These are phyloP conservation scores for Morelia viridis DNA, from an alignment of 2,797 vertebrate species.

Conservation along the genomic window DNA sequence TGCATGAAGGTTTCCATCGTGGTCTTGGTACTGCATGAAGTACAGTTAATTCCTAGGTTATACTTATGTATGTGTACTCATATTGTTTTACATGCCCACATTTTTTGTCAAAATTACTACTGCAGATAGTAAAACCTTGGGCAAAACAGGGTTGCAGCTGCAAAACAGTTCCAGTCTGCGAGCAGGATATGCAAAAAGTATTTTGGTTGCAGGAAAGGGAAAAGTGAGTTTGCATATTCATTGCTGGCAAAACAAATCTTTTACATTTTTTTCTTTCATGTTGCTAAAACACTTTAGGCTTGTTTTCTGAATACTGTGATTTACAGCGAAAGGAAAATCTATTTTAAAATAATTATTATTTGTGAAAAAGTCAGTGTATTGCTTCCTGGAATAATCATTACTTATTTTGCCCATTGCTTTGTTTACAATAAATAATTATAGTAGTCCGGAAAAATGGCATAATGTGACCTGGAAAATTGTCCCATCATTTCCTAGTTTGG, in stretches of 20 bases:
- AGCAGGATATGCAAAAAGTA: slow-evolving; percentile 27
- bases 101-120: not conserved
- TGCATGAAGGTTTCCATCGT: not conserved
- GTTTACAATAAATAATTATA: slow-evolving; percentile 22
- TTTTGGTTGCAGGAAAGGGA: slow-evolving; percentile 3
- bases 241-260: slow-evolving; percentile 22
- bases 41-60: not conserved
- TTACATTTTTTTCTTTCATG: slow-evolving; percentile 1
- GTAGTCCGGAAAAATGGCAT: not conserved
- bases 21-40: not conserved
- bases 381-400: slow-evolving; percentile 12
- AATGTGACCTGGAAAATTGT: slow-evolving; percentile 9
- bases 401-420: not conserved
- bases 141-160: not conserved
- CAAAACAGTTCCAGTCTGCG: not conserved
- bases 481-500: not conserved
- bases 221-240: slow-evolving; percentile 24
- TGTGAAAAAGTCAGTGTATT: not conserved
- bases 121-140: not conserved
- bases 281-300: slow-evolving; percentile 4
- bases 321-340: not conserved
- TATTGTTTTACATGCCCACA: not conserved
- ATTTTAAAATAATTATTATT: not conserved
- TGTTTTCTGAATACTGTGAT: slow-evolving; percentile 17
- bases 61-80: not conserved